These are phyloP conservation scores for Eulemur albifrons DNA, from an alignment of 2,797 vertebrate genomes.

Conservation along the genomic window DNA sequence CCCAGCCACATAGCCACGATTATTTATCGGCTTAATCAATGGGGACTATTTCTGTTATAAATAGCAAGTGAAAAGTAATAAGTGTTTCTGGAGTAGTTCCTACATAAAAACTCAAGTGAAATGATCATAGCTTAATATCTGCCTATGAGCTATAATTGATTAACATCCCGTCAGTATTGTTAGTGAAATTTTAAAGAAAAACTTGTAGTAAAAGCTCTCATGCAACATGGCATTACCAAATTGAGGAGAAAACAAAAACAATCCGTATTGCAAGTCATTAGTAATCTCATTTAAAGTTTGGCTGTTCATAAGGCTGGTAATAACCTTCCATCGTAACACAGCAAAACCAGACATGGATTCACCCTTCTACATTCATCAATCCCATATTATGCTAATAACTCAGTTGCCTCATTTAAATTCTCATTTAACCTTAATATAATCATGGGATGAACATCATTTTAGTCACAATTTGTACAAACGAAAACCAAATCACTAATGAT, in stretches of 20 bases:
- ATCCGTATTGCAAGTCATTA: neutral
- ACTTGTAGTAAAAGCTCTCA: neutral
- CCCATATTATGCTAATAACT: neutral
- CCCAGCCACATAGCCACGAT: neutral
- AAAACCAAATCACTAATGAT: neutral
- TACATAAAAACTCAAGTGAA: constrained; percentile 43
- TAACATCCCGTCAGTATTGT: neutral
- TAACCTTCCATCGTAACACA: neutral
- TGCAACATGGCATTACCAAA: neutral
- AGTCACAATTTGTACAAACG: neutral
- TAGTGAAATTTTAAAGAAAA: neutral
- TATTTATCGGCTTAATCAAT: constrained; percentile 37
- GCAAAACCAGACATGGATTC: neutral
- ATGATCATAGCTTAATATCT: constrained; percentile 34
- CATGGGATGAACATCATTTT: neutral
- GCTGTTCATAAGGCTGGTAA: neutral
- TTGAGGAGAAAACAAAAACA: constrained; percentile 21
- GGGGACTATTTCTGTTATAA: constrained; percentile 2
- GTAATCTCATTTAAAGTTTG: neutral
- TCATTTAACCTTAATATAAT: neutral
- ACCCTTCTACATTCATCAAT: neutral
- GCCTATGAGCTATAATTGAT: neutral
- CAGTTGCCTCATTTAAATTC: constrained; percentile 4
- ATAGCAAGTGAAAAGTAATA: constrained; percentile 31
- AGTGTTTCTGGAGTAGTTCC: neutral